phyloP scores from a whole-genome alignment of 2,888 invertebrate genomes.

The Hanleya hanleyi region DNA sequence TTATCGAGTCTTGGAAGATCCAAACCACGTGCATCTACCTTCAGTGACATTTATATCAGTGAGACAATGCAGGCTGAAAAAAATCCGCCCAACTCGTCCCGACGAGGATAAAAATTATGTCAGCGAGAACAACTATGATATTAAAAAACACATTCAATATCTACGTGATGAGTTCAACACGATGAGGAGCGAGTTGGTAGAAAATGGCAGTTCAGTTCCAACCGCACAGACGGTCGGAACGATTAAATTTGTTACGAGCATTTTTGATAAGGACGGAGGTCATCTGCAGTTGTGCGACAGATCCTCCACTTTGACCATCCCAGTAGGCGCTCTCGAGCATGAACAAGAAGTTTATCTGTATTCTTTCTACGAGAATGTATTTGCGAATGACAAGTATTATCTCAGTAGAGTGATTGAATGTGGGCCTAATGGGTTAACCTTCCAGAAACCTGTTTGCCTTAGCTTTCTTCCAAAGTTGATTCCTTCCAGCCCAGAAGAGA shows the following conservation, averaged over 20 bases:
- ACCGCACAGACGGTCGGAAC: not conserved
- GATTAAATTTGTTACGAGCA: not conserved
- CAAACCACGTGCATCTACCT: not conserved
- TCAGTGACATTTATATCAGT: not conserved
- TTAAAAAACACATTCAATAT: not conserved
- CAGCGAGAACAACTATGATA: not conserved
- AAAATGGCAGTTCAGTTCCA: too few relatives aligned
- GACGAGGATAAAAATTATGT: not conserved
- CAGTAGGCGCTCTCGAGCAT: not conserved
- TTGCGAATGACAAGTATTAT: not conserved
- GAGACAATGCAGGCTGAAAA: not conserved
- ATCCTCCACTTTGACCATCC: not conserved
- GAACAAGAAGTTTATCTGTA: slow-evolving; percentile 6
- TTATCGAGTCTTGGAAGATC: not conserved
- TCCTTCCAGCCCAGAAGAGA: not conserved
- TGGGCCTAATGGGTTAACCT: not conserved
- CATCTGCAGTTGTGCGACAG: slow-evolving; percentile 3
- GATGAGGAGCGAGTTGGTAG: not conserved
- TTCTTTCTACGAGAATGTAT: not conserved
- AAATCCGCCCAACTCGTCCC: not conserved
- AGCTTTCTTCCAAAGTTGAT: not conserved
- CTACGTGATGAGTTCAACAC: not conserved
- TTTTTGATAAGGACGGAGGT: not conserved
- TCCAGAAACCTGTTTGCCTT: not conserved
- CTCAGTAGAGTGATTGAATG: slow-evolving; percentile 8